phyloP scores from a whole-genome alignment of 2,888 invertebrate species.

The Camponotus fellah region DNA sequence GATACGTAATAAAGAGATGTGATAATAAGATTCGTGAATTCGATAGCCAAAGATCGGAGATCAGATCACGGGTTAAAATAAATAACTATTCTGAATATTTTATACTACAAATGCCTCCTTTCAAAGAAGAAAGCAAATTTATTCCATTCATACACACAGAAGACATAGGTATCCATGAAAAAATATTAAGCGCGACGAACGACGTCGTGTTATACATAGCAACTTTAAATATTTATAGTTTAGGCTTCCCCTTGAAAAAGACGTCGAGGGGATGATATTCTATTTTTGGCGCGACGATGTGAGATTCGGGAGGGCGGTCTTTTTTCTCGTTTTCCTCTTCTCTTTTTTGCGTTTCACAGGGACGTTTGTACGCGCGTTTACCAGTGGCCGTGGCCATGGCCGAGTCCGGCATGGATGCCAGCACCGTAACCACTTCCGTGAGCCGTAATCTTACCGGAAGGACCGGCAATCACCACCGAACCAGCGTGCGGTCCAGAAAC shows the following conservation, averaged over 20 bases:
- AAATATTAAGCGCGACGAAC: slow-evolving; percentile 38
- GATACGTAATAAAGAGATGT: background rate
- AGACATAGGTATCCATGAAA: slow-evolving; percentile 23
- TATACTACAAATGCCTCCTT: background rate
- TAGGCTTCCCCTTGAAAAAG: slow-evolving; percentile 3
- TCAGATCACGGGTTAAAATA: slow-evolving; percentile 42
- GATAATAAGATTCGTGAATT: background rate
- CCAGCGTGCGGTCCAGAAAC: slow-evolving; percentile 82
- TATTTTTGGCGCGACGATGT: background rate
- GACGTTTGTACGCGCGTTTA: slow-evolving; percentile 46
- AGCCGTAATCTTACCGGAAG: slow-evolving; percentile 84
- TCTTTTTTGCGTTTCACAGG: background rate
- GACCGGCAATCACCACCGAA: slow-evolving; percentile 83
- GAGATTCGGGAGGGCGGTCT: background rate
- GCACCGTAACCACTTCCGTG: slow-evolving; percentile 83
- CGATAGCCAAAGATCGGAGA: slow-evolving; percentile 43
- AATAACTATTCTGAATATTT: background rate
- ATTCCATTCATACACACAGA: slow-evolving; percentile 45
- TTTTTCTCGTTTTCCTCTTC: background rate
- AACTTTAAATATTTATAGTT: slow-evolving; percentile 31
- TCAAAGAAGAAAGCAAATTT: slow-evolving; percentile 21
- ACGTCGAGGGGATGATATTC: background rate
- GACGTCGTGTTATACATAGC: slow-evolving; percentile 41
- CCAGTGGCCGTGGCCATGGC: slow-evolving; percentile 73
- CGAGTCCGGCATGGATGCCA: slow-evolving; percentile 80